Evolutionary conservation across 2,888 invertebrate species (phyloP), one percentile per base, ranked within the genome.

Genomic region (Tenthredo notha): DNA sequence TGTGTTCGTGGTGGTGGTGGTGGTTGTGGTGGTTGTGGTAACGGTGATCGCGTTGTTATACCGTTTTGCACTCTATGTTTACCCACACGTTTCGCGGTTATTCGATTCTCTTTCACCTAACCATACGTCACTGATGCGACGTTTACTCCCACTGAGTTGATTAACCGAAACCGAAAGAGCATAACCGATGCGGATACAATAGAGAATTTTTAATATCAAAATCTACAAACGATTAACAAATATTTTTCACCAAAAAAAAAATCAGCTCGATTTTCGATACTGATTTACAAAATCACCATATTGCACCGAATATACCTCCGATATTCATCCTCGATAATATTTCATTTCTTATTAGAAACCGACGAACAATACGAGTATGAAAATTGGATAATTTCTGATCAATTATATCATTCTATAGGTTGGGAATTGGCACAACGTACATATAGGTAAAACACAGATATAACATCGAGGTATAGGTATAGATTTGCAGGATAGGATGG

Each of bases 11-110:
- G 77, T 54, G 47, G 21, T 54, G 47, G 21, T 77, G 50, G 18
- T 77, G 50, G 18, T 77, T 18, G 77, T 29, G 77, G 77, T 33
- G 47, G 29, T 54, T 12, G 75, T 15, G 75, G 75, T 54, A 43
- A 40, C 37, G 80, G 15, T 25, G 80, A 61, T 37, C 37, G 61
- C n/a, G 29, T 61, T 50, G 37, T 40, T 33, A 33, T 61, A 80
- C 61, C 61, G 80, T 61, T 80, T 61, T 54, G 40, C 61, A 37
- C 43, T 58, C 61, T 43, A 80, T 80, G 58, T 80, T 61, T 25
- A 58, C 61, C 61, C 4, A 58, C 61, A 54, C 61, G 61, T 7
- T 43, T 74, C 72, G 72, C 43, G 72, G 72, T 74, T 72, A 72
- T 72, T 72, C 21, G 43, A 74, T 74, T 74, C 72, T 43, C 72